A percentile compares a stretch with the other conserved stretches of the same genome.
Evolutionary conservation across 2,113 vertebrate genomes (phyloP).

Genomic region (Paralichthys olivaceus): DNA sequence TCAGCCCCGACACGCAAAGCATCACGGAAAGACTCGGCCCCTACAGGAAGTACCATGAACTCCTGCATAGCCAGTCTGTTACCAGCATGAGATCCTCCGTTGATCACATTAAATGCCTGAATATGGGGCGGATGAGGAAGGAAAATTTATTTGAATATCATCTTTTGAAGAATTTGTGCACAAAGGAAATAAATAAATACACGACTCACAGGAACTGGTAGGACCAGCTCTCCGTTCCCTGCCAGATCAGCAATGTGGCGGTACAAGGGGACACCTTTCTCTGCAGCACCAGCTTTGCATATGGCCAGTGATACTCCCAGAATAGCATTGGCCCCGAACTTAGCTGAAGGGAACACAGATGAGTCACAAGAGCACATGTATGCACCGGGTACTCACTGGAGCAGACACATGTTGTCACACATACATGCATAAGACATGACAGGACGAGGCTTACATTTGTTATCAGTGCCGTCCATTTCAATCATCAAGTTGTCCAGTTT

Average conservation of each 20-base stretch:
- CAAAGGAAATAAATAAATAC: not conserved
- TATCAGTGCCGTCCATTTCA: constrained; percentile 92
- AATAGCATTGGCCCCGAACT: constrained; percentile 93
- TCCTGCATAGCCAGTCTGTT: constrained; percentile 96
- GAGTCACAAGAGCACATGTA: constrained; percentile 36
- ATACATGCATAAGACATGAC: not conserved
- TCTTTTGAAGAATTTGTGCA: not conserved
- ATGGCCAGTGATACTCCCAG: constrained; percentile 91
- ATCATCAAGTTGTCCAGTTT: constrained; percentile 93
- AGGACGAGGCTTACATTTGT: constrained; percentile 86
- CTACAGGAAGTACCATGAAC: constrained; percentile 95
- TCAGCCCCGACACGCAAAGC: constrained; percentile 91
- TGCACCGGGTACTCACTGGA: constrained; percentile 18
- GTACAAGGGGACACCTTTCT: constrained; percentile 90
- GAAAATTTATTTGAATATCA: not conserved
- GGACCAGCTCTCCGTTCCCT: constrained; percentile 90
- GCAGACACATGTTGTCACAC: constrained; percentile 36
- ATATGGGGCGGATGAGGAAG: constrained; percentile 3
- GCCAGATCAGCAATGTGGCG: constrained; percentile 94
- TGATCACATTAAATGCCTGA: constrained; percentile 95
- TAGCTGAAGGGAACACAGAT: constrained; percentile 78
- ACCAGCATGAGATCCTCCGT: constrained; percentile 92
- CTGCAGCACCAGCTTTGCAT: constrained; percentile 92
- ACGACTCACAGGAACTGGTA: constrained; percentile 90
- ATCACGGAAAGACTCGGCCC: constrained; percentile 91